Evolutionary conservation across 1,140 invertebrate genomes (phyloP).

Genomic region (Cecropterus lyciades): DNA sequence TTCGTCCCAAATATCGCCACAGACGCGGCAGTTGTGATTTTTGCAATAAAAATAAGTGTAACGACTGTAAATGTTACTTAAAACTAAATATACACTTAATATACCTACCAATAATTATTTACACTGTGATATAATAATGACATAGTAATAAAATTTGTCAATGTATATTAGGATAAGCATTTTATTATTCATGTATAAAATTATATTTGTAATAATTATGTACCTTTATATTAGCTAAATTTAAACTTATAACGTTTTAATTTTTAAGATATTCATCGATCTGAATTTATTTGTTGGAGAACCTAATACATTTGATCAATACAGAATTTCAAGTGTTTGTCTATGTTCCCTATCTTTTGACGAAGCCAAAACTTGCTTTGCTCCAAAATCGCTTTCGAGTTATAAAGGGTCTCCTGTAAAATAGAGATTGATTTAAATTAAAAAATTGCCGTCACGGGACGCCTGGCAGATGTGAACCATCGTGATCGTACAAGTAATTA

Average conservation of each 20-base stretch:
- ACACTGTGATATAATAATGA: slow-evolving; percentile 71
- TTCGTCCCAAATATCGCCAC: not conserved
- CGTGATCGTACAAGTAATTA: too few relatives aligned
- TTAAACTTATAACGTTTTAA: slow-evolving; percentile 37
- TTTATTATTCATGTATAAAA: slow-evolving; percentile 39
- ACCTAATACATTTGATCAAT: slow-evolving; percentile 69
- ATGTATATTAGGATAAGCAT: slow-evolving; percentile 39
- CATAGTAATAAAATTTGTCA: slow-evolving; percentile 55
- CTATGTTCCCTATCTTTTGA: slow-evolving; percentile 57
- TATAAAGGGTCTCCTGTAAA: slow-evolving; percentile 53
- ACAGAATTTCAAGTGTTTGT: slow-evolving; percentile 64
- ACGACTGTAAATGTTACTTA: slow-evolving; percentile 46
- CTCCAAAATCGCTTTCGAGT: slow-evolving; percentile 56
- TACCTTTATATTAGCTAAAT: slow-evolving; percentile 32
- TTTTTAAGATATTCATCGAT: slow-evolving; percentile 43
- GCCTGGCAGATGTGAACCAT: too few relatives aligned
- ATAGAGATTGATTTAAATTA: not conserved
- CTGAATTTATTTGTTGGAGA: slow-evolving; percentile 50
- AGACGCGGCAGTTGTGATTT: not conserved
- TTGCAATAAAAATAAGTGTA: slow-evolving; percentile 10
- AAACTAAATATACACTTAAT: slow-evolving; percentile 45
- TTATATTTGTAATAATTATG: slow-evolving; percentile 24
- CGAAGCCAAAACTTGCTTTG: slow-evolving; percentile 61
- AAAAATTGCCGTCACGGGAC: too few relatives aligned
- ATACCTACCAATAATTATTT: slow-evolving; percentile 52